A percentile compares a stretch with the other conserved stretches of the same genome.
Evolutionary conservation across 2,113 vertebrate genomes (phyloP).

Genomic region (Menura novaehollandiae): DNA sequence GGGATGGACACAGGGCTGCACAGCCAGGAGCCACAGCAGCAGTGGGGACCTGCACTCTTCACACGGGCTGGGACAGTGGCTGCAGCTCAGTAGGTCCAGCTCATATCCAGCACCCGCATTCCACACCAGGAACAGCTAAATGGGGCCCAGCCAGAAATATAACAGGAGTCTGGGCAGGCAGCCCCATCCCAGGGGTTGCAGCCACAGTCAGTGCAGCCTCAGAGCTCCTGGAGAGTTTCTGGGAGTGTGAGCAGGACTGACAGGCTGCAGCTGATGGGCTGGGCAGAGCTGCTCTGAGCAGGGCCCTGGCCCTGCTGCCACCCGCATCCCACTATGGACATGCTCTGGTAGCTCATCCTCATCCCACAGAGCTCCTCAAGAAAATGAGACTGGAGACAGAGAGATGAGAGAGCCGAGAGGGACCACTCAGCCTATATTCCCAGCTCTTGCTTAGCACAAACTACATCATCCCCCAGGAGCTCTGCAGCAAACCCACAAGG

Average conservation of each 20-base stretch:
- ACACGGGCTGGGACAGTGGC: rapidly evolving
- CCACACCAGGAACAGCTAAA: background rate
- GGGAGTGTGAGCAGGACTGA: background rate
- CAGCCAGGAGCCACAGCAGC: background rate
- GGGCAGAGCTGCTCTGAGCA: background rate
- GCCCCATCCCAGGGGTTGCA: background rate
- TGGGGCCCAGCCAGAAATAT: background rate
- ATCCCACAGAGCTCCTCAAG: background rate
- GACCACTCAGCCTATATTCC: background rate
- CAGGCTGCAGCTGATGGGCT: background rate
- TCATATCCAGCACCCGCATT: background rate
- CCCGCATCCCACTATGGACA: rapidly evolving
- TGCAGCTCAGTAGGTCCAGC: background rate
- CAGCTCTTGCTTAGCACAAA: background rate
- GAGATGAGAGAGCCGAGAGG: background rate
- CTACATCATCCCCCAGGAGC: background rate
- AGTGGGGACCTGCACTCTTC: background rate
- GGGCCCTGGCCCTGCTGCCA: background rate
- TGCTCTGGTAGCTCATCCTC: background rate
- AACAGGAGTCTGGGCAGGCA: background rate
- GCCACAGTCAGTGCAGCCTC: background rate
- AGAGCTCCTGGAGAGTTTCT: background rate
- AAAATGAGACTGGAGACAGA: background rate
- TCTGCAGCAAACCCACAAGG: background rate
- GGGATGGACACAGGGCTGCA: rapidly evolving